These are phyloP conservation scores for Sphenopsis melanotis DNA, from an alignment of 2,797 vertebrate genomes.

Conservation along the genomic window DNA sequence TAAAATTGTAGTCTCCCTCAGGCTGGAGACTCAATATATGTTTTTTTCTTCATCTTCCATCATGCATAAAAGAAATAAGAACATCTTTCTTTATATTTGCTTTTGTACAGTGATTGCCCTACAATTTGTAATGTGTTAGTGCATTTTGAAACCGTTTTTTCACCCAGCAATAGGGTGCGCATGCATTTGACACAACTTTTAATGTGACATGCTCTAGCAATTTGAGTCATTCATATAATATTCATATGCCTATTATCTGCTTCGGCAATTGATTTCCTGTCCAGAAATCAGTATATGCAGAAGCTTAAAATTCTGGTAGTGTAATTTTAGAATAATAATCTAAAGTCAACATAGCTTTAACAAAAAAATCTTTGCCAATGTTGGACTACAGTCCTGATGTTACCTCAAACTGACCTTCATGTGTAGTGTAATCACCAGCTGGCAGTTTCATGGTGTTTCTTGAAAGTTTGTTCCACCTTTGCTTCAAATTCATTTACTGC, in stretches of 20 bases:
- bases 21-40: neutral
- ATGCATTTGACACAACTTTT: neutral
- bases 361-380: neutral
- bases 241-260: neutral
- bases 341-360: neutral
- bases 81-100: neutral
- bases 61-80: neutral
- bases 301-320: neutral
- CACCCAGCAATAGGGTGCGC: neutral
- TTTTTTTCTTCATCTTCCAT: neutral
- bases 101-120: neutral
- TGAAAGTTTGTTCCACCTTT: neutral
- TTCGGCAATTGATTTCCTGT: neutral
- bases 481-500: neutral
- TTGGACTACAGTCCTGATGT: neutral
- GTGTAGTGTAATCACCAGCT: neutral
- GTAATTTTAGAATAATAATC: neutral
- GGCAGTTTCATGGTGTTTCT: neutral
- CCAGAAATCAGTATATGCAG: neutral
- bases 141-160: neutral
- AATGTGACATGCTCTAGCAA: neutral
- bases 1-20: neutral
- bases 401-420: neutral
- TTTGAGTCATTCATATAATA: neutral
- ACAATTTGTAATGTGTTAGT: neutral